A percentile compares a stretch with the other conserved stretches of the same genome.
Conservation (phyloP, 2,113 vertebrate species). For the Cynocephalus volans region DNA sequence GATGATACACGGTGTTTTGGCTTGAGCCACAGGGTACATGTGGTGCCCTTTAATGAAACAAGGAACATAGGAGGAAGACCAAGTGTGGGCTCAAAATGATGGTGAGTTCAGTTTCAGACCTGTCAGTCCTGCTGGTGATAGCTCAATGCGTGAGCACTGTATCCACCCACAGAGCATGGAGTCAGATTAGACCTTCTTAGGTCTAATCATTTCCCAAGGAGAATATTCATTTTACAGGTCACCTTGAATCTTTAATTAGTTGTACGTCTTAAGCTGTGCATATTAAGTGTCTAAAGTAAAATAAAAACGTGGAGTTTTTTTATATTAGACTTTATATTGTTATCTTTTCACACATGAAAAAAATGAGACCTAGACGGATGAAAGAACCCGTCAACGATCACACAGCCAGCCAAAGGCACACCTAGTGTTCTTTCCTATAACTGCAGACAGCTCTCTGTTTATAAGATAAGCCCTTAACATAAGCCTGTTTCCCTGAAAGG, state of each 20-base stretch:
- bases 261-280: neutral
- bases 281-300: constrained; percentile 34
- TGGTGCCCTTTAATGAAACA: neutral
- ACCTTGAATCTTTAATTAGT: neutral
- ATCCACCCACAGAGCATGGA: neutral
- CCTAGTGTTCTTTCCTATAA: neutral
- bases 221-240: neutral
- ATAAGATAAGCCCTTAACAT: neutral
- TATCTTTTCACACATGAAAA: constrained; percentile 4
- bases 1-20: neutral
- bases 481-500: neutral
- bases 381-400: neutral
- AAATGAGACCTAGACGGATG: neutral
- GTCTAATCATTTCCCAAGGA: neutral
- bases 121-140: neutral
- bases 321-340: neutral
- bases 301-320: neutral
- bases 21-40: neutral
- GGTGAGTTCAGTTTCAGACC: neutral
- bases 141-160: neutral
- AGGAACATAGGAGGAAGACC: neutral
- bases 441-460: neutral
- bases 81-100: neutral
- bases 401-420: neutral
- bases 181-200: neutral